Evolutionary conservation across 1,140 invertebrate genomes (phyloP).

Genomic region (Portunus trituberculatus): DNA sequence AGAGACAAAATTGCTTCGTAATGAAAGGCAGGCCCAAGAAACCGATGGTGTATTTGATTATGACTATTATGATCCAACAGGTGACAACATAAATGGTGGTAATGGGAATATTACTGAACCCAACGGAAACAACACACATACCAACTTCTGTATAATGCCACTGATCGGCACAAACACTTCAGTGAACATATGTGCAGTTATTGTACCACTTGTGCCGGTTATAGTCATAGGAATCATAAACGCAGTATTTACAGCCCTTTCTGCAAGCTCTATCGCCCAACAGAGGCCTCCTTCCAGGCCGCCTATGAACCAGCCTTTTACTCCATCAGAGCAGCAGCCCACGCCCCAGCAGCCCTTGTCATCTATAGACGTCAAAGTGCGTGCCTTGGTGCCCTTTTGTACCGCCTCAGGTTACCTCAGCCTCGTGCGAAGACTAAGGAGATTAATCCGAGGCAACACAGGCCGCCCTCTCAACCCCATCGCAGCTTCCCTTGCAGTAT

Average conservation of each 20-base stretch:
- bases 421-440: constrained; percentile 36
- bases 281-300: not conserved
- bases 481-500: constrained; percentile 32
- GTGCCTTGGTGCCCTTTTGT: constrained; percentile 47
- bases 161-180: too few species aligned
- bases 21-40: too few species aligned
- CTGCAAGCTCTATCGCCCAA: not conserved
- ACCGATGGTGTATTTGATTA: too few species aligned
- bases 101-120: too few species aligned
- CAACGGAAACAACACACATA: too few species aligned
- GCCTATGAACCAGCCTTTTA: not conserved
- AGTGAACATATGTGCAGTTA: too few species aligned
- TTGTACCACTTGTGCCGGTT: too few species aligned
- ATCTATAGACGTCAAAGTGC: not conserved
- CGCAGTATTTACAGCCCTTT: not conserved
- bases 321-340: not conserved
- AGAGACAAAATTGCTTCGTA: too few species aligned
- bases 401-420: constrained; percentile 36
- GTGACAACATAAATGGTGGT: too few species aligned
- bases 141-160: too few species aligned
- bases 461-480: constrained; percentile 53
- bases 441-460: constrained; percentile 38
- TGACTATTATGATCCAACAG: too few species aligned
- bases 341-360: not conserved
- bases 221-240: not conserved